These are phyloP conservation scores for Pachycephus smyrnensis DNA, from an alignment of 2,888 invertebrate species.

Conservation along the genomic window DNA sequence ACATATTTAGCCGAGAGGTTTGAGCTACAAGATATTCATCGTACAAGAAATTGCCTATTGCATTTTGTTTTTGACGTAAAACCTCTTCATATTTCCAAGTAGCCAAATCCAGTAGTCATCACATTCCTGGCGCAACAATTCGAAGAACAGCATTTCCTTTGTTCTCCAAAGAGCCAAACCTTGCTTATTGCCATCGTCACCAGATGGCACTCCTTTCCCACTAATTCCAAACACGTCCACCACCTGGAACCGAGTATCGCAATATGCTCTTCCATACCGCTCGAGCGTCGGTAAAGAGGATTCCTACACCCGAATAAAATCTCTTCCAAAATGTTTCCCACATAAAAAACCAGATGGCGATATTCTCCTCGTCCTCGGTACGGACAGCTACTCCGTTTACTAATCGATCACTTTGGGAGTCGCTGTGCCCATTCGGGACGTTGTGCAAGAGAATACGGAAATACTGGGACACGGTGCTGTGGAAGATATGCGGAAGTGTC, in stretches of 20 bases:
- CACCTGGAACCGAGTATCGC: not conserved
- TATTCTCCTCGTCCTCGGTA: not conserved
- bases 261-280: not conserved
- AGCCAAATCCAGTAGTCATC: not conserved
- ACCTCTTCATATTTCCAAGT: not conserved
- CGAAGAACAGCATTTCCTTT: not conserved
- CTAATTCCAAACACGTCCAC: no score
- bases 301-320: not conserved
- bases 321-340: not conserved
- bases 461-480: constrained; percentile 24
- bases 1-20: constrained; percentile 13
- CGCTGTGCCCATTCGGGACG: constrained; percentile 38
- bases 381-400: constrained; percentile 36
- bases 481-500: constrained; percentile 37
- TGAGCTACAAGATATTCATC: not conserved
- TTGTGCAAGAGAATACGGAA: constrained; percentile 14
- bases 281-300: not conserved
- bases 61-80: not conserved
- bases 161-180: not conserved
- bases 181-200: no score
- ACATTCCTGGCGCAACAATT: not conserved
- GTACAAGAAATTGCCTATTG: not conserved
- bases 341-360: not conserved
- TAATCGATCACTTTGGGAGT: constrained; percentile 57
- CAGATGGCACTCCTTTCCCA: no score